Evolutionary conservation across 1,140 invertebrate species (phyloP).

Genomic region (Brachionus manjavacas): DNA sequence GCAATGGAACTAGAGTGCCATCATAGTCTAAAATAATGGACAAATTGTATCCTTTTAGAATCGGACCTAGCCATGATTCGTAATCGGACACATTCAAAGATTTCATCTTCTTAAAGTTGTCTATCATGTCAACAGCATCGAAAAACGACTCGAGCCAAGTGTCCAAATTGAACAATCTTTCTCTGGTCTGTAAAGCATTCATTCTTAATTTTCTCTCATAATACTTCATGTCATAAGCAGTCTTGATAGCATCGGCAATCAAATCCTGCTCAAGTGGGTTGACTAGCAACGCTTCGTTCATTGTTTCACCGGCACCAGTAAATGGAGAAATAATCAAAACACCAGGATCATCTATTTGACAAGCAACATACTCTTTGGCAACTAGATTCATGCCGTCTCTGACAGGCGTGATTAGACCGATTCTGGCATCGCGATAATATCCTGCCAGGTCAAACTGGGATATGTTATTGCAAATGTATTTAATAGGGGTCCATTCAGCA

Average conservation of each 20-base stretch:
- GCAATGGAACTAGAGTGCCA: conserved; percentile 78
- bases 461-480: conserved; percentile 81
- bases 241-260: conserved; percentile 76
- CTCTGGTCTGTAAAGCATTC: conserved; percentile 73
- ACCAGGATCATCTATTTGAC: conserved; percentile 76
- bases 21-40: conserved; percentile 81
- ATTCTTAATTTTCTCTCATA: conserved; percentile 76
- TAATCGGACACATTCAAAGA: conserved; percentile 30
- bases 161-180: conserved; percentile 71
- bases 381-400: conserved; percentile 88
- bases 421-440: conserved; percentile 71
- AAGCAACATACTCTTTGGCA: conserved; percentile 85
- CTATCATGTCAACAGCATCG: conserved; percentile 50
- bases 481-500: conserved; percentile 82
- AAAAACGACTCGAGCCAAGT: conserved; percentile 82
- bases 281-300: conserved; percentile 72
- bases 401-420: conserved; percentile 78
- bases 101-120: conserved; percentile 43
- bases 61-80: conserved; percentile 44
- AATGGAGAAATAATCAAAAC: conserved; percentile 83
- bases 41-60: conserved; percentile 72
- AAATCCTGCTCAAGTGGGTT: conserved; percentile 84
- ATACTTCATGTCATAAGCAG: conserved; percentile 80
- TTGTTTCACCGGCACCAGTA: conserved; percentile 68
- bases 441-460: conserved; percentile 74